These are phyloP conservation scores for Troglohyphantes excavatus DNA, from an alignment of 2,888 invertebrate species.

Conservation along the genomic window DNA sequence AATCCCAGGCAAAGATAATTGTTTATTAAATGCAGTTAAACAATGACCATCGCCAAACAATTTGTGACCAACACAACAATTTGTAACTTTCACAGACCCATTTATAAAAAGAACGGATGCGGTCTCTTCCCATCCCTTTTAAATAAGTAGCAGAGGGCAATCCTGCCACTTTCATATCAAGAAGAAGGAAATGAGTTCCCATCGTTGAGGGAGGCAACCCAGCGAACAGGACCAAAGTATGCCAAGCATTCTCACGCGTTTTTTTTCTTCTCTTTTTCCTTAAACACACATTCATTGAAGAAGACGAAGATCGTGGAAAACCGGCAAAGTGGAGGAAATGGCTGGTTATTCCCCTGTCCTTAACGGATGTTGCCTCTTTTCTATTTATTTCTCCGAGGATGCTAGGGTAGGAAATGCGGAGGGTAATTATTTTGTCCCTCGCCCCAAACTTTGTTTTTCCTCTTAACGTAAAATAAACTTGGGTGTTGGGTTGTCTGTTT, in stretches of 20 bases:
- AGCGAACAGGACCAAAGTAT: constrained; percentile 29
- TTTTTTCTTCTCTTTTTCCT: not conserved
- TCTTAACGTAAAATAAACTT: not conserved
- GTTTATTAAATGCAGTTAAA: no score
- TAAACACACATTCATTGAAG: constrained; percentile 8
- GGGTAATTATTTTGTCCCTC: not conserved
- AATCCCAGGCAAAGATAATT: no score
- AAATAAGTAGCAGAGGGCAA: no score
- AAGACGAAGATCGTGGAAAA: constrained; percentile 62
- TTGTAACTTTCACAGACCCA: no score
- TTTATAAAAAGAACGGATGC: no score
- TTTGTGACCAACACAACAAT: no score
- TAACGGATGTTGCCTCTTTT: constrained; percentile 3
- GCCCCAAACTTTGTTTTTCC: not conserved
- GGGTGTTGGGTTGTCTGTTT: not conserved
- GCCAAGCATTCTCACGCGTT: constrained; percentile 25
- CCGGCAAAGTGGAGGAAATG: constrained; percentile 18
- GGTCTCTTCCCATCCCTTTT: no score
- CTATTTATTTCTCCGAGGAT: constrained; percentile 3
- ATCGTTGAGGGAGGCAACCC: not conserved
- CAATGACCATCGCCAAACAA: no score
- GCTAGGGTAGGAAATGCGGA: constrained; percentile 35
- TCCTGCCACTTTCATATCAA: no score
- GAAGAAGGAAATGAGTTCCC: not conserved
- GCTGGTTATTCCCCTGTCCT: constrained; percentile 1